Percentiles rank a stretch among this genome's conserved stretches.
phyloP scores from a whole-genome alignment of 2,113 vertebrate species.

The Elanus axillaris region DNA sequence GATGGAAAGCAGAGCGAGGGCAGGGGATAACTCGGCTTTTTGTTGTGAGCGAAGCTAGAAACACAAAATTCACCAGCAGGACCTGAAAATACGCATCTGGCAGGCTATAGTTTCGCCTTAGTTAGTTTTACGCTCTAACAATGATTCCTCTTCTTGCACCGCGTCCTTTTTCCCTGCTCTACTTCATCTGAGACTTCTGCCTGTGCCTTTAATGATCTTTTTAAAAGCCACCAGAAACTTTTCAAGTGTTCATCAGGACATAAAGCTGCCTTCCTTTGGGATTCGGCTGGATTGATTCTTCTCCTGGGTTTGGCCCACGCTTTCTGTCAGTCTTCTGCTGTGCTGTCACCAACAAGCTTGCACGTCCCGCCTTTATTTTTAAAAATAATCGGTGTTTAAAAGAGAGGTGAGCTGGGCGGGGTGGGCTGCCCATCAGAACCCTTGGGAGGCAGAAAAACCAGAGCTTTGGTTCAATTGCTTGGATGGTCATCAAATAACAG shows the following conservation, averaged over 20 bases:
- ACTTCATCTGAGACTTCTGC: not conserved
- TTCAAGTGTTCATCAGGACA: not conserved
- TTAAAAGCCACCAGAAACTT: not conserved
- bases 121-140: not conserved
- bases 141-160: not conserved
- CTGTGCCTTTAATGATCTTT: not conserved
- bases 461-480: not conserved
- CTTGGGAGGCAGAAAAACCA: not conserved
- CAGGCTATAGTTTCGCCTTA: not conserved
- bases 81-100: not conserved
- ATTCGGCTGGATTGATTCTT: not conserved
- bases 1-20: not conserved
- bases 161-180: not conserved
- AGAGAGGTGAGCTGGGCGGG: not conserved
- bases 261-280: not conserved
- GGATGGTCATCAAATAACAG: no score
- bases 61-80: not conserved
- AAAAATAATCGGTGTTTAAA: not conserved
- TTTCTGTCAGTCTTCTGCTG: not conserved
- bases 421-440: fast-evolving
- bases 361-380: not conserved
- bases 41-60: not conserved
- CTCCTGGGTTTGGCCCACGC: not conserved
- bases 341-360: not conserved
- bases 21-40: not conserved